A percentile compares a stretch with the other conserved stretches of the same genome.
Conservation (phyloP, 2,113 vertebrate species). For the human region GRCh38 chr22:45999501-46000000, state of each 20-base stretch:
- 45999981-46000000: background rate
- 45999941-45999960: background rate
- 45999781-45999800: rapidly evolving
- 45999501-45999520: rapidly evolving
- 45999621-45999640: too few species aligned
- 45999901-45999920: background rate
- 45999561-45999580: background rate
- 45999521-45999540: background rate
- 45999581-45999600: background rate
- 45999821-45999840: rapidly evolving
- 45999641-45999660: rapidly evolving
- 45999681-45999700: rapidly evolving
- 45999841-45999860: background rate
- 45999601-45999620: too few species aligned
- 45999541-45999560: rapidly evolving
- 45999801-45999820: background rate
- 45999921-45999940: background rate
- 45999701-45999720: rapidly evolving
- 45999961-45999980: background rate
- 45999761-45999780: background rate
- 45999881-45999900: background rate
- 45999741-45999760: background rate
- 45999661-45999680: background rate
- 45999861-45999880: background rate
- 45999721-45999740: rapidly evolving